These are phyloP conservation scores for Clivina fossor DNA, from an alignment of 2,888 invertebrate genomes.

Conservation along the genomic window DNA sequence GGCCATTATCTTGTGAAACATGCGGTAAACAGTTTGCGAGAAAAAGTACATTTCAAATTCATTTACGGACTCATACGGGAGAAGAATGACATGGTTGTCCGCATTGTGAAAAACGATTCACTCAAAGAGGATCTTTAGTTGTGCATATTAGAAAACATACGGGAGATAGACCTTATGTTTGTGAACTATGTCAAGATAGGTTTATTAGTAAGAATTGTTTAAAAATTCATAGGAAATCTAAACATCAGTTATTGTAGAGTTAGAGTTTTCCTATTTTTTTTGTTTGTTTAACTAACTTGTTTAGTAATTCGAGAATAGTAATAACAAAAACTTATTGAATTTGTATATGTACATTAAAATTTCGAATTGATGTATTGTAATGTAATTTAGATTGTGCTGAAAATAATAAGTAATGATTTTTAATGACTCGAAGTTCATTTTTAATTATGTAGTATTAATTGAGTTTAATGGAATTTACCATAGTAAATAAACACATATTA, in stretches of 20 bases:
- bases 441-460: too few relatives aligned
- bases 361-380: too few relatives aligned
- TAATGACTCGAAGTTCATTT: too few relatives aligned
- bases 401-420: too few relatives aligned
- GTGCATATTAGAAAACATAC: constrained; percentile 41
- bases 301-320: too few relatives aligned
- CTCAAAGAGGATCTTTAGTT: constrained; percentile 39
- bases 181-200: constrained; percentile 38
- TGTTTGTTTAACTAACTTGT: too few relatives aligned
- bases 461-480: too few relatives aligned
- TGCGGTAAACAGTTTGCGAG: constrained; percentile 21
- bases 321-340: too few relatives aligned
- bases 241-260: constrained; percentile 17
- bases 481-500: too few relatives aligned
- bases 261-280: too few relatives aligned
- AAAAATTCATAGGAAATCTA: constrained; percentile 41
- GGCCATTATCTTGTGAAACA: constrained; percentile 10
- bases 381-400: too few relatives aligned
- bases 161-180: constrained; percentile 31
- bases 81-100: constrained; percentile 46
- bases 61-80: constrained; percentile 56
- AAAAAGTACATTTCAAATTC: constrained; percentile 43
- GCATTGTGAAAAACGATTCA: constrained; percentile 46
- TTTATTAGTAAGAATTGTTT: constrained; percentile 45
- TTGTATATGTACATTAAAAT: too few relatives aligned